These are phyloP conservation scores for Valencia hispanica DNA, from an alignment of 2,797 vertebrate genomes.

Conservation along the genomic window DNA sequence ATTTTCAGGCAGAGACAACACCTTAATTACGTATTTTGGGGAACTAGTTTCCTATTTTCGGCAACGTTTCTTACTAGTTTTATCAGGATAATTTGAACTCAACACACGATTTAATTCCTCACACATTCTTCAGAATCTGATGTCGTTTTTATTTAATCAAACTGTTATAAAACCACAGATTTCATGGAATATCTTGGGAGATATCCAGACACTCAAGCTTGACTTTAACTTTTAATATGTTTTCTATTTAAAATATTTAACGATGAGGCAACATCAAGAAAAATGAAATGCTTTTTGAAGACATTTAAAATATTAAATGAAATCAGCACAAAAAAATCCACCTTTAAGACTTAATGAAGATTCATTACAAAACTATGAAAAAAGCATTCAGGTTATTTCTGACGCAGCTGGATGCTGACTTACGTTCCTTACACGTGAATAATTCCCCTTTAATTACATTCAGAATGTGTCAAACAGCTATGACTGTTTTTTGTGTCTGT, in stretches of 20 bases:
- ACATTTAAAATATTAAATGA: not conserved
- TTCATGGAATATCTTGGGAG: too few relatives aligned
- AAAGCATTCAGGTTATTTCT: not conserved
- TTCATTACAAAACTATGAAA: not conserved
- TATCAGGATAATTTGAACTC: not conserved
- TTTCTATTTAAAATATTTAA: too few relatives aligned
- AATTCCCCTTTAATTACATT: constrained; percentile 32
- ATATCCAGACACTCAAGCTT: too few relatives aligned
- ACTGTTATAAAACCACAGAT: not conserved
- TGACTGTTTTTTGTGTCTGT: constrained; percentile 32
- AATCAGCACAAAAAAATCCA: not conserved
- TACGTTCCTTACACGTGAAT: constrained; percentile 32
- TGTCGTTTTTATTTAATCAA: not conserved
- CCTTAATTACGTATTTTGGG: not conserved
- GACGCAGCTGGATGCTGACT: not conserved
- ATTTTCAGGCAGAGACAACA: not conserved
- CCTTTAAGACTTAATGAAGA: not conserved
- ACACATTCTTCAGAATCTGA: too few relatives aligned
- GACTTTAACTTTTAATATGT: too few relatives aligned
- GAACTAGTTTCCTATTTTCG: not conserved
- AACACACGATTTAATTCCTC: not conserved
- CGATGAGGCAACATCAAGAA: not conserved
- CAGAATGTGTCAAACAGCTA: constrained; percentile 18
- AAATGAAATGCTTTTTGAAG: not conserved
- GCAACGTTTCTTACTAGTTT: not conserved